phyloP scores from a whole-genome alignment of 2,888 invertebrate species.

The Perizoma affinitatum region DNA sequence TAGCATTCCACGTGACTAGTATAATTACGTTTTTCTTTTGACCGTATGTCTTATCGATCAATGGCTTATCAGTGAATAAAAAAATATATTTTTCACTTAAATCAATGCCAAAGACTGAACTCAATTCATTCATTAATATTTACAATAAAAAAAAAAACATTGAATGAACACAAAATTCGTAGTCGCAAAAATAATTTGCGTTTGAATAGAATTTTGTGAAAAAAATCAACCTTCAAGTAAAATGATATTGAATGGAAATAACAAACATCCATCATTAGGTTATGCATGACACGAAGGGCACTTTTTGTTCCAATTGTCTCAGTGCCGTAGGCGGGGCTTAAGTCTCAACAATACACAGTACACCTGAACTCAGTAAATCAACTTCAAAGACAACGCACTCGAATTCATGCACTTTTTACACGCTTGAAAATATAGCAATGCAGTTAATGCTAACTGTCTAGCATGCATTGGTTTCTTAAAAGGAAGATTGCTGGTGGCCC shows the following conservation, averaged over 20 bases:
- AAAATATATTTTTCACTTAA: too few relatives aligned
- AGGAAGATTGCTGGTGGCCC: neutral
- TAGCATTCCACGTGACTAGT: too few relatives aligned
- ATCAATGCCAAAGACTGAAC: too few relatives aligned
- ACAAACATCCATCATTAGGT: constrained; percentile 26
- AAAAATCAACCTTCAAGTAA: constrained; percentile 20
- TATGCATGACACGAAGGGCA: constrained; percentile 46
- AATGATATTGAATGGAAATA: constrained; percentile 22
- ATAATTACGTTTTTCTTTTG: too few relatives aligned
- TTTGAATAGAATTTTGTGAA: constrained; percentile 15
- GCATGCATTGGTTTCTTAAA: neutral
- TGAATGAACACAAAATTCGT: too few relatives aligned
- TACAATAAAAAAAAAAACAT: too few relatives aligned
- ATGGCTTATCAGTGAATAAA: too few relatives aligned
- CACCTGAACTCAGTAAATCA: constrained; percentile 15
- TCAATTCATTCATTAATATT: too few relatives aligned
- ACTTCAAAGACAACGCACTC: neutral
- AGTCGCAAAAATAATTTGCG: too few relatives aligned
- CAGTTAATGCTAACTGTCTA: too few relatives aligned
- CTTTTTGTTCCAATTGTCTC: constrained; percentile 51
- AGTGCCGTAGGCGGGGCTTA: constrained; percentile 24
- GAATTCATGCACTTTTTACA: neutral
- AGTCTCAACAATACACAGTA: constrained; percentile 15
- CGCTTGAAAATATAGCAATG: neutral
- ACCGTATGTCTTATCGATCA: too few relatives aligned